phyloP scores from a whole-genome alignment of 2,888 invertebrate species.

The Cyaniris semiargus region DNA sequence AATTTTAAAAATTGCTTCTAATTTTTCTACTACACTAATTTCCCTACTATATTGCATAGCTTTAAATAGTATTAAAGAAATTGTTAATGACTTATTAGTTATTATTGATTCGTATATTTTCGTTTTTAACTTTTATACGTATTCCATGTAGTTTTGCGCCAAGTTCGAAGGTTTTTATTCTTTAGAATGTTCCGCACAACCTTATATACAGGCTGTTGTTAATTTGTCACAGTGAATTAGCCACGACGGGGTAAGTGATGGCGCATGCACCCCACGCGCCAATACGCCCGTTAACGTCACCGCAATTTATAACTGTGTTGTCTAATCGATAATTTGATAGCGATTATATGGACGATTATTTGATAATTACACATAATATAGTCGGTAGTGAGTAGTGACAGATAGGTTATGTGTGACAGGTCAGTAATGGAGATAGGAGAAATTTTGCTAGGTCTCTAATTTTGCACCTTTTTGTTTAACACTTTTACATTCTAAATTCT shows the following conservation, averaged over 20 bases:
- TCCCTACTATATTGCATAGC: too few relatives aligned
- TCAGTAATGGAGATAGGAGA: background rate
- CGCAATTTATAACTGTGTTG: slow-evolving; percentile 69
- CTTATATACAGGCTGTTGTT: slow-evolving; percentile 59
- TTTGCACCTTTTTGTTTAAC: background rate
- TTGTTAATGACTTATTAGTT: too few relatives aligned
- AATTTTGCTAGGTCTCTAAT: background rate
- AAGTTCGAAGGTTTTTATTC: background rate
- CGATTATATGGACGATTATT: slow-evolving; percentile 7
- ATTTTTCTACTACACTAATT: too few relatives aligned
- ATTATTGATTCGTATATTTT: too few relatives aligned
- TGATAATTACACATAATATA: background rate
- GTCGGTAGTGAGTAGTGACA: background rate
- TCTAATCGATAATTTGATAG: slow-evolving; percentile 41
- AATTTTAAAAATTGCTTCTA: too few relatives aligned
- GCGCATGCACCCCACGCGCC: slow-evolving; percentile 77
- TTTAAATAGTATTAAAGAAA: too few relatives aligned
- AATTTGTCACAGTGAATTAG: slow-evolving; percentile 81
- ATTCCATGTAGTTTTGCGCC: too few relatives aligned
- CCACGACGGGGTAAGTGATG: slow-evolving; percentile 75
- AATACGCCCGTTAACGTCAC: slow-evolving; percentile 75
- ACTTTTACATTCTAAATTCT: too few relatives aligned
- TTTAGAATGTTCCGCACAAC: background rate
- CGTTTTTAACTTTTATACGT: too few relatives aligned
- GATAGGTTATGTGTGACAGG: background rate